Base-by-base conservation (phyloP, 2,888 invertebrate genomes). In the Melitaea athalia region DNA sequence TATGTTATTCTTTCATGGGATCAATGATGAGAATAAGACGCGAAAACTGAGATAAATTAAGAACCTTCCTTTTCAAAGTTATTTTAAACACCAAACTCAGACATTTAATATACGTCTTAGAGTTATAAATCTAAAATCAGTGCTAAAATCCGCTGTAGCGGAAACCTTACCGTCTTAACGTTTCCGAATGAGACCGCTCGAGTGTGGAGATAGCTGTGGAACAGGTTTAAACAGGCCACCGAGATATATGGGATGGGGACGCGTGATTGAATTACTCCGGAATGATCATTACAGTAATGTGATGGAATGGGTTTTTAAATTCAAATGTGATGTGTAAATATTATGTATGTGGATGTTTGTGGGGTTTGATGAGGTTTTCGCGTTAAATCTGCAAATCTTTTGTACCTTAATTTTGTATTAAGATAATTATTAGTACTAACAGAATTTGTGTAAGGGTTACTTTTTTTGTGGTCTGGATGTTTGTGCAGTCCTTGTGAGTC, bases 71-170 rank as follows among this genome's bases (percentile, higher is more conserved):
- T 38, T 38, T 38, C 8, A 8, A 38, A 38, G 5, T 38, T 5
- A 5, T 1, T 38, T 38, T n/a, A 49, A 49, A 49, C n/a, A 49
- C n/a, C n/a, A n/a, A 49, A n/a, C 33, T 55, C 31, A 55, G 6
- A 33, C 53, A 55, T 55, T 14, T 57, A 57, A 57, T 42, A 42
- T 42, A n/a, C 38, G 57, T 57, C 57, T 47, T 50, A 59, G 42
- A 45, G 69, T 17, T 50, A 57, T 65, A 62, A 69, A 65, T 65
- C 63, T 38, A 6, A 50, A 62, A 62, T 57, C 61, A 59, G 61
- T 65, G 64, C 65, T 69, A 57, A 64, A 69, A 69, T 65, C 65
- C 50, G 65, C 31, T 62, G 61, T 57, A 61, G 57, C 62, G 69
- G 49, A 62, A 69, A 63, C 61, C 67, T 14, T 33, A 55, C 14